These are phyloP conservation scores for Brachionus plicatilis DNA, from an alignment of 1,140 invertebrate genomes.

Conservation along the genomic window DNA sequence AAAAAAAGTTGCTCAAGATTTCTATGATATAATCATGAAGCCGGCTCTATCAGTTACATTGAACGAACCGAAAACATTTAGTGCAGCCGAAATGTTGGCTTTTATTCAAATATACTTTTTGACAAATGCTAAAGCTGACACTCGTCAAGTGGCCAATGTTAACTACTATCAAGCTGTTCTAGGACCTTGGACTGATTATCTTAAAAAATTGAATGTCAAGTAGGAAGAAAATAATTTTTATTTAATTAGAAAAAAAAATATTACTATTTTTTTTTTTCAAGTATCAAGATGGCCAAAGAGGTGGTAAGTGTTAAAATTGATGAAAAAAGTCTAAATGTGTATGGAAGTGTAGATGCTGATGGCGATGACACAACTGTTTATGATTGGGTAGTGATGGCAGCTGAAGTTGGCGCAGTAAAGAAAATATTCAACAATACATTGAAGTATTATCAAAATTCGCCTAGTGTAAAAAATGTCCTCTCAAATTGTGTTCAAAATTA, in stretches of 20 bases:
- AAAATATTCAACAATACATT: constrained; percentile 25
- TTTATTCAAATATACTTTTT: constrained; percentile 42
- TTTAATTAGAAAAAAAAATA: neutral
- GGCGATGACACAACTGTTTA: constrained; percentile 20
- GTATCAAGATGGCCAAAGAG: neutral
- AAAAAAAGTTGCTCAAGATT: constrained; percentile 25
- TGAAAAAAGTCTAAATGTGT: neutral
- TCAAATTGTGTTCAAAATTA: neutral
- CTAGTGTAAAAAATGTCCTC: neutral
- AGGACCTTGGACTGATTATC: constrained; percentile 35
- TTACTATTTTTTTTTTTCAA: neutral
- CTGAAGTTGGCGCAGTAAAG: constrained; percentile 22
- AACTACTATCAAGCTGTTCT: constrained; percentile 38
- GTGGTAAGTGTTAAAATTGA: constrained; percentile 12
- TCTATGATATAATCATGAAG: constrained; percentile 41
- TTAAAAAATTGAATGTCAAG: constrained; percentile 7
- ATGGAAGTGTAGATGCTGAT: neutral
- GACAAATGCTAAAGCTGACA: constrained; percentile 37
- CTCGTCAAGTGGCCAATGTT: constrained; percentile 29
- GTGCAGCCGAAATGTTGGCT: constrained; percentile 41
- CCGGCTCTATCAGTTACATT: constrained; percentile 40
- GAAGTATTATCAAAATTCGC: neutral
- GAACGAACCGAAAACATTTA: constrained; percentile 34
- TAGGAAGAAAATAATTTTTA: neutral
- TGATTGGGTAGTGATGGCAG: constrained; percentile 21